Evolutionary conservation across 2,797 vertebrate species (phyloP).

Genomic region (Remorina albescens): DNA sequence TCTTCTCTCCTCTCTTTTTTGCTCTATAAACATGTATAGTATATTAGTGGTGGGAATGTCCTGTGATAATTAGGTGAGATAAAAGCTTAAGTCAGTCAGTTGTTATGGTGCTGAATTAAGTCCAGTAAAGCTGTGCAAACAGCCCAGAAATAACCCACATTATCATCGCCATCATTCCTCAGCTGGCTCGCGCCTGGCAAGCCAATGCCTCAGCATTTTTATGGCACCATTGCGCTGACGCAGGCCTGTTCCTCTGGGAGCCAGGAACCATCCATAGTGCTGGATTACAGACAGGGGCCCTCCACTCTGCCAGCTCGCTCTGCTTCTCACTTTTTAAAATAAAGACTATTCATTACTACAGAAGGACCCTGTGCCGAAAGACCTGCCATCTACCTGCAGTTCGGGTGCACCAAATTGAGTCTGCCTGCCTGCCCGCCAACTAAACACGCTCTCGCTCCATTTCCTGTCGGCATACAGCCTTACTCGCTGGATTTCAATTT

Average conservation of each 20-base stretch:
- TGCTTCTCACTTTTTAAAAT: conserved; percentile 74
- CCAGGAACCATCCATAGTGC: conserved; percentile 74
- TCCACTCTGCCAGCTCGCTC: conserved; percentile 42
- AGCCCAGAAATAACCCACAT: conserved; percentile 79
- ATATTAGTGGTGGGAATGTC: conserved; percentile 70
- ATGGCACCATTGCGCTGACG: conserved; percentile 77
- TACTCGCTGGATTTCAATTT: conserved; percentile 61
- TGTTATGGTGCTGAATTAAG: conserved; percentile 71
- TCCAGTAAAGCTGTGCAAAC: conserved; percentile 77
- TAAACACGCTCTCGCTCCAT: conserved; percentile 59
- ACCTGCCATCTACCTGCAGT: conserved; percentile 63
- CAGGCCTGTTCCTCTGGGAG: conserved; percentile 70
- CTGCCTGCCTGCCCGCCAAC: conserved; percentile 37
- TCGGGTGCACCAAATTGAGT: conserved; percentile 66
- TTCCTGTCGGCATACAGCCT: conserved; percentile 62
- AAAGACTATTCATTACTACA: conserved; percentile 80
- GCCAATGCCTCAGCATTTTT: conserved; percentile 76
- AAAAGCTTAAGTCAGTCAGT: conserved; percentile 71
- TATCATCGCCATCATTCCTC: conserved; percentile 76
- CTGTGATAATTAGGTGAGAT: conserved; percentile 77
- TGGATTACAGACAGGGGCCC: conserved; percentile 67
- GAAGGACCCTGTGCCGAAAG: conserved; percentile 45
- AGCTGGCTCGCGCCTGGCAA: conserved; percentile 62
- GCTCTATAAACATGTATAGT: conserved; percentile 65
- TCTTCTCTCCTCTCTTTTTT: conserved; percentile 35